Evolutionary conservation across 2,888 invertebrate species (phyloP), one percentile per base, ranked within the genome.

Genomic region (Leptinotarsa rubiginosa): DNA sequence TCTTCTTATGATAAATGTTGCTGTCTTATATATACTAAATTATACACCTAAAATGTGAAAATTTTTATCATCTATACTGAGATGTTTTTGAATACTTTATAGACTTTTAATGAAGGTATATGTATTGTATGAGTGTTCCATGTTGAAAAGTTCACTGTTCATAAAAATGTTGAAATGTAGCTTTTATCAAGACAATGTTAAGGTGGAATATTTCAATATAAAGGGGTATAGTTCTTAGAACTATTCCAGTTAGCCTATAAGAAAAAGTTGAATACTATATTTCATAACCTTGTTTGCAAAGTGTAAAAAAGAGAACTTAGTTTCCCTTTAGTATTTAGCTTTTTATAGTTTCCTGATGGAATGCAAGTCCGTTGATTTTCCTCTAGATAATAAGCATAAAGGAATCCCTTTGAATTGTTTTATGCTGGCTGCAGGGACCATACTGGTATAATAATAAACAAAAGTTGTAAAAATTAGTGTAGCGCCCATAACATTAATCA

Each of bases 1-100:
- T 80, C 77, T 73, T 83, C 83, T 83, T 83, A 82, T 82, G 82
- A 81, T 84, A 75, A 79, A 82, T 84, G 83, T 84, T 79, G 78
- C 80, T 81, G 77, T 79, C 77, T 80, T 78, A 79, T 81, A 78
- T 77, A 76, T 70, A 74, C 65, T 75, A 75, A 70, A 76, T 71
- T 80, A 80, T 80, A 79, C 74, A 79, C 74, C 76, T 74, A 70
- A 69, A 72, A 69, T 70, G 69, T 72, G 72, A 64, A 75, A 73
- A 70, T 70, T 75, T 77, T 77, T 76, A 77, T 75, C 70, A 77
- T 75, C 70, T 74, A 76, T 77, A 74, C 77, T 76, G 75, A 78
- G 73, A 77, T 76, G 78, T 79, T 79, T 79, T 79, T 78, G 78
- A 79, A 78, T 73, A 77, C 78, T 79, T 79, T 79, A 77, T 79